Base-by-base conservation (phyloP, 2,888 invertebrate genomes). In the Rhagophthalmus giganteus region DNA sequence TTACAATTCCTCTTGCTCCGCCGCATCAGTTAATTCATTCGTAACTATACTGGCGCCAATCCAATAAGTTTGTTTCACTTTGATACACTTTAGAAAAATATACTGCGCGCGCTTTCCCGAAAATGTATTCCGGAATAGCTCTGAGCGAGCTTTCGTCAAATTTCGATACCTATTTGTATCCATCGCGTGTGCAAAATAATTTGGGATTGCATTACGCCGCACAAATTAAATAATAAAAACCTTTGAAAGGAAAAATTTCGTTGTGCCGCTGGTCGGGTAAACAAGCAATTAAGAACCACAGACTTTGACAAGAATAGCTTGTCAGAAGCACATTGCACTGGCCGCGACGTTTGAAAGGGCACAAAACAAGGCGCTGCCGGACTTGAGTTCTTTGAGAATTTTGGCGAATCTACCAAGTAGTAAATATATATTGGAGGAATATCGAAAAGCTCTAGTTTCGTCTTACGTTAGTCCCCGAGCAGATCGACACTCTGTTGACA, bases 211-310 rank as follows among this genome's bases (percentile, higher is more conserved):
- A 47, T 59, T 56, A 54, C 59, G 55, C 41, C 54, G 46, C 52
- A 53, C 49, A 58, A 64, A 63, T 60, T 59, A 59, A 61, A 58
- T 55, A 63, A 59, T 56, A 63, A 62, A n/a, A 63, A 62, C 50
- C 57, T 53, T 60, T 54, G 56, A 55, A 61, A 55, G 57, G 62
- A 65, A 61, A 57, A 61, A 60, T 57, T 64, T 57, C 54, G 57
- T 58, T 61, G 59, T 55, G 55, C 65, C 65, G 56, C 60, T 63
- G 66, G 65, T 62, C 58, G 63, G 59, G 65, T 64, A 65, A 66
- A 67, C 66, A 67, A 67, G 64, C 67, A 67, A 67, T 67, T 67
- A 67, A 64, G 65, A 66, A 67, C 64, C 64, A 64, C 61, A 61
- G 60, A 65, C 59, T 68, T 67, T 67, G 67, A 67, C 66, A 67